These are phyloP conservation scores for Desmodus rotundus DNA, from an alignment of 2,113 vertebrate species.

Conservation along the genomic window DNA sequence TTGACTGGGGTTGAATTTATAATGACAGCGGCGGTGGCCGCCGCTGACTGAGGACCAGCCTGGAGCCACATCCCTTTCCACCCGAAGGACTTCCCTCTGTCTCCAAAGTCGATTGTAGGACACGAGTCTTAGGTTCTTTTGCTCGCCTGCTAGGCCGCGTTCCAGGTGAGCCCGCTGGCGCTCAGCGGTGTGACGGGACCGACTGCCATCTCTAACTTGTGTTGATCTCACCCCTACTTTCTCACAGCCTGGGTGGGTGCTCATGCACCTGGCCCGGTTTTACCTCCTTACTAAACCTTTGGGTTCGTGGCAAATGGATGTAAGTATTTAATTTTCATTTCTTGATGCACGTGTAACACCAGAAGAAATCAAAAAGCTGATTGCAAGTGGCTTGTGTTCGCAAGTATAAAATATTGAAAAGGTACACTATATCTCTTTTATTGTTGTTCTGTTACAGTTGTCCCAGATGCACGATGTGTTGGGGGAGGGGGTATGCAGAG, in stretches of 20 bases:
- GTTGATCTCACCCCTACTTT: neutral
- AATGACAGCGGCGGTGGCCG: fast-evolving
- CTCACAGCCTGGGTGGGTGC: neutral
- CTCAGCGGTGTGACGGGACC: fast-evolving
- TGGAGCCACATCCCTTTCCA: fast-evolving
- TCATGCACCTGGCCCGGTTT: neutral
- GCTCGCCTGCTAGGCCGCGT: fast-evolving
- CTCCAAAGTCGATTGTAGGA: neutral
- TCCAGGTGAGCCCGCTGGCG: fast-evolving
- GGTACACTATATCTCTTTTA: neutral
- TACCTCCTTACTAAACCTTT: neutral
- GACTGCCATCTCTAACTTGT: too few relatives aligned
- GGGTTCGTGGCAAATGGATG: neutral
- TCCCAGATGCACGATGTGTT: neutral
- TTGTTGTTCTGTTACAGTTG: too few relatives aligned
- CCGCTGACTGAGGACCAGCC: fast-evolving
- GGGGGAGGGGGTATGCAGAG: fast-evolving
- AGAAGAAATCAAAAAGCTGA: neutral
- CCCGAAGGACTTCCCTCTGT: neutral
- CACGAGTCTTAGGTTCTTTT: fast-evolving
- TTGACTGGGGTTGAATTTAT: neutral
- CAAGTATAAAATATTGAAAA: neutral
- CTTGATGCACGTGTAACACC: neutral
- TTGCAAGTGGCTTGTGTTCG: neutral
- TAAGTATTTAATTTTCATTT: neutral